These are phyloP conservation scores for Pemphigus obesinymphae DNA, from an alignment of 1,140 invertebrate genomes.

Conservation along the genomic window DNA sequence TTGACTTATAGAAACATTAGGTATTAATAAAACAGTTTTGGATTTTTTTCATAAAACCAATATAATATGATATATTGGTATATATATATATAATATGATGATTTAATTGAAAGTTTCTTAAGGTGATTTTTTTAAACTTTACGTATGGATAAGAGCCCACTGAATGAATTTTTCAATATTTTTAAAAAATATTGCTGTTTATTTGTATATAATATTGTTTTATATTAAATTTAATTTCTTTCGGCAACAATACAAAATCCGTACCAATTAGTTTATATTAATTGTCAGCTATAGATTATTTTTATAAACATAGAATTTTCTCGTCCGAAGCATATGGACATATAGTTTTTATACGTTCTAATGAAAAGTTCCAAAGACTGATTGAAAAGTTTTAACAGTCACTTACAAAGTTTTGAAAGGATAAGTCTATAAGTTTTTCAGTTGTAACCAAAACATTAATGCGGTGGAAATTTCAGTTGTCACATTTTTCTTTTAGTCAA, in stretches of 20 bases:
- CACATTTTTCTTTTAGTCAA: neutral
- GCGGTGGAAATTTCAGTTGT: neutral
- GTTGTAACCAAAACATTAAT: neutral
- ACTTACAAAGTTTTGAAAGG: conserved; percentile 12
- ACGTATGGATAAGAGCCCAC: no score
- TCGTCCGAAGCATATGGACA: neutral
- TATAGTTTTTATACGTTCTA: neutral
- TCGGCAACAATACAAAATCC: no score
- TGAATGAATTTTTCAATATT: neutral
- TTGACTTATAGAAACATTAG: no score
- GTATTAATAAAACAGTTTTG: no score
- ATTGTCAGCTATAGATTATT: neutral
- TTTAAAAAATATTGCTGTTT: no score
- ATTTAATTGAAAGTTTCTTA: no score
- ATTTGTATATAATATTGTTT: no score
- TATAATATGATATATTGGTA: no score
- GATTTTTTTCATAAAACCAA: no score
- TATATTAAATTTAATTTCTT: no score
- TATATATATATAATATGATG: no score
- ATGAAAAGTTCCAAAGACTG: neutral
- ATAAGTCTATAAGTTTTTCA: conserved; percentile 1
- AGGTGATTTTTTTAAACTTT: no score
- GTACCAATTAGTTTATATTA: neutral
- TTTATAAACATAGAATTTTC: neutral
- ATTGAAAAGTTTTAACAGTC: conserved; percentile 12